Percentiles rank a stretch among this genome's conserved stretches.
Evolutionary conservation across 2,797 vertebrate species (phyloP).

Genomic region (Corythornis leucogaster): DNA sequence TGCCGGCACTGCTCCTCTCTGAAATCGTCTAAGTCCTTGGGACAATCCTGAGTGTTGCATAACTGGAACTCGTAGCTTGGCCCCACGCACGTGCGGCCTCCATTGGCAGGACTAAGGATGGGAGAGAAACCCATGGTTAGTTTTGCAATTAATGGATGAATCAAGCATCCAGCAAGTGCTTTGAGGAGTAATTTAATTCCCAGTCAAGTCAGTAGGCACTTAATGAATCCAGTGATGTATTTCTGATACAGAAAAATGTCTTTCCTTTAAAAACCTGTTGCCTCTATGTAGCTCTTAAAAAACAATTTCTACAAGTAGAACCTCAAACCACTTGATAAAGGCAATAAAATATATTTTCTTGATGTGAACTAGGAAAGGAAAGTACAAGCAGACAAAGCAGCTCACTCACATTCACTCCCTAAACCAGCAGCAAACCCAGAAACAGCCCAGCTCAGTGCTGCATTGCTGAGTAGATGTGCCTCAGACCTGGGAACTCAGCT

Average conservation of each 20-base stretch:
- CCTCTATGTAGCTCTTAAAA: background rate
- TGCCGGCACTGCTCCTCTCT: conserved; percentile 92
- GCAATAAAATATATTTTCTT: background rate
- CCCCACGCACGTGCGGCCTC: conserved; percentile 90
- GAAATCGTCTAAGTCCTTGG: conserved; percentile 87
- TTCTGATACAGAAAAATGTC: fast-evolving
- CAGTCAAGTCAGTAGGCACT: background rate
- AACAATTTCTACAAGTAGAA: background rate
- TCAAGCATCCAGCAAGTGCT: background rate
- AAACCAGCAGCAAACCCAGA: background rate
- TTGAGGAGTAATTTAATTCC: background rate
- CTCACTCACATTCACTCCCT: background rate
- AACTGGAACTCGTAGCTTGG: conserved; percentile 91
- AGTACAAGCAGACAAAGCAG: background rate
- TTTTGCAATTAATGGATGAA: background rate
- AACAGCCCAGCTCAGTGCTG: background rate
- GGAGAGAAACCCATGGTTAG: background rate
- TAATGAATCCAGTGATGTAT: background rate
- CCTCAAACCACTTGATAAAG: background rate
- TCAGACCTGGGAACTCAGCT: background rate
- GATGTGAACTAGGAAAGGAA: background rate
- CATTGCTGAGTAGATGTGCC: background rate
- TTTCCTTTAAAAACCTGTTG: background rate
- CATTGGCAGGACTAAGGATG: conserved; percentile 88
- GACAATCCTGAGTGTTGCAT: conserved; percentile 90